phyloP scores from a whole-genome alignment of 2,888 invertebrate genomes.

The Sinodicranocentrus sp. region DNA sequence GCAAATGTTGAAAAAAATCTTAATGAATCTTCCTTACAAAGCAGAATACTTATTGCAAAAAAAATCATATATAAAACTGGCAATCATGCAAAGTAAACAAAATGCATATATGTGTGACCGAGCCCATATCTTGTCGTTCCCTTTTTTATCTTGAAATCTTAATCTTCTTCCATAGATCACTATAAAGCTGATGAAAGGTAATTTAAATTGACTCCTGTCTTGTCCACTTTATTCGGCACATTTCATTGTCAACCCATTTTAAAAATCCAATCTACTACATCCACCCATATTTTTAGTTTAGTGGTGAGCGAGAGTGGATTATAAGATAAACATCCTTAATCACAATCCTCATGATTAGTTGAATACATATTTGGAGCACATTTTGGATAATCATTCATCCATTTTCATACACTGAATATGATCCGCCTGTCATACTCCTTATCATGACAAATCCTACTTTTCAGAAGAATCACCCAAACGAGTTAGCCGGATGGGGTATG shows the following conservation, averaged over 20 bases:
- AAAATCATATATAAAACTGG: constrained; percentile 5
- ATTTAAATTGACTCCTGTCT: constrained; percentile 17
- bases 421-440: no score
- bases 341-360: no score
- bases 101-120: not conserved
- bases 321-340: no score
- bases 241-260: not conserved
- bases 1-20: not conserved
- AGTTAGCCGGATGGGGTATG: no score
- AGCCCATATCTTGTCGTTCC: constrained; percentile 4
- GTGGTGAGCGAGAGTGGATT: no score
- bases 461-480: no score
- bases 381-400: no score
- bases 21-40: not conserved
- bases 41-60: not conserved
- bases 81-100: not conserved
- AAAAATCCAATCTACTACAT: no score
- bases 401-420: no score
- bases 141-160: constrained; percentile 22
- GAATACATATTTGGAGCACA: no score
- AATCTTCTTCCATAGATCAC: constrained; percentile 33
- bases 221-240: not conserved
- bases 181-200: constrained; percentile 36
- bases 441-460: no score
- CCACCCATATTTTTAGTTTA: no score